Conservation (phyloP, 2,113 vertebrate species). For the Chlamydotis undulata region DNA sequence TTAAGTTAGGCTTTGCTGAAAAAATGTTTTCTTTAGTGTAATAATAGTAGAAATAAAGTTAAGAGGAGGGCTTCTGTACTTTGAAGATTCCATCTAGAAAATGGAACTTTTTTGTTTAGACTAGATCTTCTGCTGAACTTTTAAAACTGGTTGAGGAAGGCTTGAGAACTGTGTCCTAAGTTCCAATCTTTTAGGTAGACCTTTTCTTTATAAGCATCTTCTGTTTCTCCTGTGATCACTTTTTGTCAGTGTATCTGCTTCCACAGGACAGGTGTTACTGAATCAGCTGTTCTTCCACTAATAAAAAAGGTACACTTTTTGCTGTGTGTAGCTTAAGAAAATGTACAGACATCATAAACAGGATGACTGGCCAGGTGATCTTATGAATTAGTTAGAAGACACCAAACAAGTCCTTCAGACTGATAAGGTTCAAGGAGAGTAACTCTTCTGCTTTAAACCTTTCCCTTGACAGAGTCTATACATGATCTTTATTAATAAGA, state of each 20-base stretch:
- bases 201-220: not conserved
- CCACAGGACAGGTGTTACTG: not conserved
- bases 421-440: not conserved
- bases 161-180: accelerated
- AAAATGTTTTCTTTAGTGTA: not conserved
- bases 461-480: not conserved
- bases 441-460: not conserved
- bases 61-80: not conserved
- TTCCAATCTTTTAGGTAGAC: not conserved
- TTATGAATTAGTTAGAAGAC: not conserved
- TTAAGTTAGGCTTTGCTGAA: not conserved
- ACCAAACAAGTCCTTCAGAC: not conserved
- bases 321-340: not conserved
- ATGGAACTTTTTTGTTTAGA: not conserved
- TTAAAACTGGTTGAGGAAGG: not conserved
- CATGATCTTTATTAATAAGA: not conserved
- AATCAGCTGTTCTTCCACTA: not conserved
- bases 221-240: not conserved
- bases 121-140: not conserved
- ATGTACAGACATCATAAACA: not conserved
- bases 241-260: not conserved
- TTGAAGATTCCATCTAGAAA: not conserved
- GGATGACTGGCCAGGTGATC: not conserved
- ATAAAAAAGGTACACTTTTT: not conserved
- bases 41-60: not conserved